Evolutionary conservation across 2,113 vertebrate genomes (phyloP), one percentile per base, ranked within the genome.

Genomic region (Gallinago jamesoni): DNA sequence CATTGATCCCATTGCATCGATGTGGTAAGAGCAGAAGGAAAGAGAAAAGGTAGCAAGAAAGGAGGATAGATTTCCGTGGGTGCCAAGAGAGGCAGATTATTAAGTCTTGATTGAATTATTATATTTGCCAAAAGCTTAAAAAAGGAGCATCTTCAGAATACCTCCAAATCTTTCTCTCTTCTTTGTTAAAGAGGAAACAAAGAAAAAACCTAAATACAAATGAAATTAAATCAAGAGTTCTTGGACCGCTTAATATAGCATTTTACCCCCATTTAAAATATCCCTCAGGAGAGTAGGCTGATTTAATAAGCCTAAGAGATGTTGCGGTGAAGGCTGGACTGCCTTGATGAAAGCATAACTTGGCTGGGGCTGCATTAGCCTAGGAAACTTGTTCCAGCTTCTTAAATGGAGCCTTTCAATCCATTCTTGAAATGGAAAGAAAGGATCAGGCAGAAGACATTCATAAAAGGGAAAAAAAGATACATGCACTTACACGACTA

Each of bases 171-270:
- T 89, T 96, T 94, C 95, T 84, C 87, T 97, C 94, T 93, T 94
- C 87, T 95, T 85, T 90, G 96, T 91, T 95, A 64, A 94, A 83
- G 83, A 91, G 60, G 74, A 97, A 94, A 97, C 87, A 95, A 97
- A 96, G 75, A 60, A 69, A 81, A 57, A 85, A 89, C 89, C 83
- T 55, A 94, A 97, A 95, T 83, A 95, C 84, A 94, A 75, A 31
- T 88, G 86, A 97, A 97, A 97, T 97, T 94, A 97, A 97, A 92
- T 94, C 83, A 97, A 84, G 79, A 95, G 93, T 89, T 97, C 95
- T 85, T 91, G 79, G 83, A 91, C 60, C 77, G 86, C 67, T 92
- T 83, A 72, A 94, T 55, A 64, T 37, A 35, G 67, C 88, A 60
- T 94, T 90, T 83, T 70, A 80, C 87, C 30, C 2, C 87, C 85